phyloP scores from a whole-genome alignment of 2,113 vertebrate species.

The Microtus pennsylvanicus region DNA sequence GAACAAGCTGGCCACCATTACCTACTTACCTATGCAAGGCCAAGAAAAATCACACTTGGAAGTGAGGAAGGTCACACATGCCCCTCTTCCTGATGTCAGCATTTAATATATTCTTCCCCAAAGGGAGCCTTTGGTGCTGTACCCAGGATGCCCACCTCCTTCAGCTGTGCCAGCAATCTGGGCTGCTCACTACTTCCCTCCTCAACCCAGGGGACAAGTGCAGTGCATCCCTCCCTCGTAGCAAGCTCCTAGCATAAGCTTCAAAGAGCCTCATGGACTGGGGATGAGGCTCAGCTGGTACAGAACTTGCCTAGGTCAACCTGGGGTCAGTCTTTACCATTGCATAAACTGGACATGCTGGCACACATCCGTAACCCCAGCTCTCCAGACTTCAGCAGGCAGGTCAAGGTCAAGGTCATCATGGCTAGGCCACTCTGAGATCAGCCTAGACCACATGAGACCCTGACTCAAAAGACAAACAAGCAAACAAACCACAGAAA shows the following conservation, averaged over 20 bases:
- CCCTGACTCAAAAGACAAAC: not conserved
- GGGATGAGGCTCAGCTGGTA: not conserved
- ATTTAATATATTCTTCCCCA: not conserved
- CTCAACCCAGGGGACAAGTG: not conserved
- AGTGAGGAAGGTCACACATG: no score
- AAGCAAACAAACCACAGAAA: no score
- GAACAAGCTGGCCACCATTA: not conserved
- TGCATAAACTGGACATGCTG: not conserved
- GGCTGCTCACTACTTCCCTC: not conserved
- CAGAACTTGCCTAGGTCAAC: not conserved
- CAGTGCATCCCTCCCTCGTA: no score
- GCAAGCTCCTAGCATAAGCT: no score
- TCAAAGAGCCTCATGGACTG: not conserved
- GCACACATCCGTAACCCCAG: not conserved
- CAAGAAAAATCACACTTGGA: not conserved
- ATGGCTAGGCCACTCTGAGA: not conserved
- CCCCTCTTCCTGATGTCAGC: not conserved
- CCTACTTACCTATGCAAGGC: not conserved
- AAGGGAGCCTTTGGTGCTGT: not conserved
- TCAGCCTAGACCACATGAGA: not conserved
- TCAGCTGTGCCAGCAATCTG: not conserved
- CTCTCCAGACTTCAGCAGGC: not conserved
- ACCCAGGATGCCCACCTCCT: not conserved
- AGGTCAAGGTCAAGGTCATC: not conserved
- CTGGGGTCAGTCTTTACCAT: not conserved